Conservation (phyloP, 1,140 invertebrate genomes). For the Cotesia vestalis region DNA sequence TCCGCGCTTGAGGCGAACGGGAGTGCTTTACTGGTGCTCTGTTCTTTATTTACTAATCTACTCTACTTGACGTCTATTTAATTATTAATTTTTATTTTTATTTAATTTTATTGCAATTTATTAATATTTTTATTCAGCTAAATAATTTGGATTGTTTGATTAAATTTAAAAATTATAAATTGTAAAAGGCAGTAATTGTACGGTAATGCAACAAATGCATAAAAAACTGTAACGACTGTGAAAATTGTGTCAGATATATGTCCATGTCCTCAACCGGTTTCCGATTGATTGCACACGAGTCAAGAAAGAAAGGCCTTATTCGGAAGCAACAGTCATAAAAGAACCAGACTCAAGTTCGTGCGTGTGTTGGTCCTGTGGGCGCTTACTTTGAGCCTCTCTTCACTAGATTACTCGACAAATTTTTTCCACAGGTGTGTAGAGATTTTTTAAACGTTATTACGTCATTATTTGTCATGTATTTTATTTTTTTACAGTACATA, state of each 20-base stretch:
- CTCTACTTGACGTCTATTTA: neutral
- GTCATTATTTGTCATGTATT: neutral
- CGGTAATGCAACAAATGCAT: too few relatives aligned
- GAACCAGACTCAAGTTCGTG: constrained; percentile 17
- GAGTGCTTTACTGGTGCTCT: constrained; percentile 11
- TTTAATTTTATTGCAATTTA: too few relatives aligned
- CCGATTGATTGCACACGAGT: constrained; percentile 34
- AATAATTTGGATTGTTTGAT: too few relatives aligned
- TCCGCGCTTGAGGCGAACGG: constrained; percentile 22
- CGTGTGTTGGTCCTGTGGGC: constrained; percentile 13
- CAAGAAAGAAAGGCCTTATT: constrained; percentile 37
- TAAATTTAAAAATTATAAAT: too few relatives aligned
- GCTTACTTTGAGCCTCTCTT: neutral
- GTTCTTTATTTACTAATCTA: neutral
- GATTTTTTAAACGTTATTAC: neutral
- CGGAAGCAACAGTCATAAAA: constrained; percentile 27
- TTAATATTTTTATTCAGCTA: too few relatives aligned
- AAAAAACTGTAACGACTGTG: neutral
- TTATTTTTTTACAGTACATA: too few relatives aligned
- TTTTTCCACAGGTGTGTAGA: neutral
- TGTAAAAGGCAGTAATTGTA: too few relatives aligned
- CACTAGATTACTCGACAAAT: neutral
- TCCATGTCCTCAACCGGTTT: constrained; percentile 35
- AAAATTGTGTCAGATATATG: constrained; percentile 23
- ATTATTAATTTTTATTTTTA: neutral